A percentile compares a stretch with the other conserved stretches of the same genome.
Conservation (phyloP, 2,113 vertebrate genomes). For the Lophura nycthemera region DNA sequence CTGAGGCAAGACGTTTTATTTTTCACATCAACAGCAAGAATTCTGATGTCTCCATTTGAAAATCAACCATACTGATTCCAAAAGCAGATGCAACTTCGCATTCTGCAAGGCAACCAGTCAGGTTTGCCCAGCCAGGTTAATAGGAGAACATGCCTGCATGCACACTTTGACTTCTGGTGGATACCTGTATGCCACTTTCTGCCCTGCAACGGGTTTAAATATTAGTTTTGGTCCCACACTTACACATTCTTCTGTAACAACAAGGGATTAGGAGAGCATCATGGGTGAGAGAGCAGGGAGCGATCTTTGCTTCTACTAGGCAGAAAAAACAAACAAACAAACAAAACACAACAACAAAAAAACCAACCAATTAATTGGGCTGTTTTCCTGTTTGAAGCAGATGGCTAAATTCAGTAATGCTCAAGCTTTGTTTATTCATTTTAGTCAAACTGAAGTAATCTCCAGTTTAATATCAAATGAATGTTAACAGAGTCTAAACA, state of each 20-base stretch:
- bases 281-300: neutral
- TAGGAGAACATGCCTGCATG: accelerated
- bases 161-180: accelerated
- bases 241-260: neutral
- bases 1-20: neutral
- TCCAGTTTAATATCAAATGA: neutral
- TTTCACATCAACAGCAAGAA: neutral
- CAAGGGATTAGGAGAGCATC: neutral
- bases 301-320: neutral
- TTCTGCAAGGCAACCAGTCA: neutral
- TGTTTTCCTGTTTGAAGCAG: neutral
- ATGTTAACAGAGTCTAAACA: neutral
- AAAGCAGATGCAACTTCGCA: neutral
- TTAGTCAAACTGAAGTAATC: neutral
- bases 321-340: no score
- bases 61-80: neutral
- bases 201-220: neutral
- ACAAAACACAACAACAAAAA: no score
- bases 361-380: neutral
- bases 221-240: neutral
- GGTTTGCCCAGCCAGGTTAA: neutral
- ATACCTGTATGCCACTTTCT: neutral
- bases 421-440: neutral
- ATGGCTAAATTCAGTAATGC: neutral
- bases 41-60: neutral